Base-by-base conservation (phyloP, 2,888 invertebrate species). In the Yponomeuta malinellus region DNA sequence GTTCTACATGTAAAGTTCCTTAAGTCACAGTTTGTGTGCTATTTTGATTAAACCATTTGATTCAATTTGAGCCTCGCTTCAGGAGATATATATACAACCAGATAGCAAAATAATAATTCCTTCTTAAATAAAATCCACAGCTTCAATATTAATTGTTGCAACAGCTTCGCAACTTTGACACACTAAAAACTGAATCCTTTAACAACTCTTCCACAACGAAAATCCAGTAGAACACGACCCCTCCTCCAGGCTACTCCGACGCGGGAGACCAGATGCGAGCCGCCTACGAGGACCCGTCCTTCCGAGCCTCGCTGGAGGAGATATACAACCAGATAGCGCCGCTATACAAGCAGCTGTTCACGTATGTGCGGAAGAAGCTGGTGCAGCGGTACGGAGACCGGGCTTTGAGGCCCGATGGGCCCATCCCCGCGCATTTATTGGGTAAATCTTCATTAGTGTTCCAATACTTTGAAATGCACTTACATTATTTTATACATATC, bases 401-500 rank as follows among this genome's bases (percentile, higher is more conserved):
- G 68, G 89, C 82, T 0, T 84, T 95, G 1, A 84, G 94, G 33
- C 83, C 89, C 4, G 95, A 95, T 72, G 97, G 97, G 0, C 96
- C 97, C 0, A 94, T 98, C 71, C 97, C 98, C 0, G 96, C 96
- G 0, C 97, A 98, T 89, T 81, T 98, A 15, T 82, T 98, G 15
- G 97, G 93, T 92, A 73, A 79, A 76, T 73, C 15, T 15, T 59
- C 15, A 15, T 15, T 59, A 3, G 2, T 52, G 2, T 52, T 6
- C 52, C 10, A 52, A 52, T 12, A 52, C 52, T 12, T 9, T 9
- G 2, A 52, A 23, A 23, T 23, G 23, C 23, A 23, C 23, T 23
- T 5, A 37, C 5, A 37, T 5, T 4, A 2, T 5, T 5, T 37
- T 5, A 37, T 5, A 37, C 37, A 37, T 3, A n/a, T n/a, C n/a